Evolutionary conservation across 2,888 invertebrate genomes (phyloP).

Genomic region (Meliscaeva auricollis): DNA sequence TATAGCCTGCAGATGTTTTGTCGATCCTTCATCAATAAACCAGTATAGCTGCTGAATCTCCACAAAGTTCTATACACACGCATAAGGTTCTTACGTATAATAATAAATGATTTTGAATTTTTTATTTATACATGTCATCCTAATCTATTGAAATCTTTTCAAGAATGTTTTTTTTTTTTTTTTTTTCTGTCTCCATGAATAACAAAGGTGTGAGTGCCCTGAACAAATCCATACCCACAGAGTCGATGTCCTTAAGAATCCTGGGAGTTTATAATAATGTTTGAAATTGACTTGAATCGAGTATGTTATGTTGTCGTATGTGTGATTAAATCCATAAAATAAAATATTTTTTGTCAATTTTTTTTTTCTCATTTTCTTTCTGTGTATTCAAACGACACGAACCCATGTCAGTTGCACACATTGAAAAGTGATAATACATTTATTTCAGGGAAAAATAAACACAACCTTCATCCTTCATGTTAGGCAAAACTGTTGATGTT

Average conservation of each 20-base stretch:
- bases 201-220: not conserved
- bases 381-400: no score
- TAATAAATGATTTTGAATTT: conserved; percentile 19
- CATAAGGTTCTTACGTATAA: not conserved
- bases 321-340: no score
- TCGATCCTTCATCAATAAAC: conserved; percentile 28
- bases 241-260: conserved; percentile 1
- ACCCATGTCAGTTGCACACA: no score
- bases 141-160: not conserved
- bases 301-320: not conserved
- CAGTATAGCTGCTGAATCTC: not conserved
- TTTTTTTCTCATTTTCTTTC: no score
- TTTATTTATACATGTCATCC: not conserved
- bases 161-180: not conserved
- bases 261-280: conserved; percentile 5
- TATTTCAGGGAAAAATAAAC: no score
- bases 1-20: not conserved
- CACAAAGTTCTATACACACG: conserved; percentile 2
- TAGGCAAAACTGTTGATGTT: no score
- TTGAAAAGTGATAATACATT: no score
- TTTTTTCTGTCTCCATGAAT: not conserved
- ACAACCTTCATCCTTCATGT: no score
- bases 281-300: conserved; percentile 14
- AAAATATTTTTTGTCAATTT: no score
- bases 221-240: not conserved